Evolutionary conservation across 1,140 invertebrate genomes (phyloP).

Genomic region (Penaeus indicus): DNA sequence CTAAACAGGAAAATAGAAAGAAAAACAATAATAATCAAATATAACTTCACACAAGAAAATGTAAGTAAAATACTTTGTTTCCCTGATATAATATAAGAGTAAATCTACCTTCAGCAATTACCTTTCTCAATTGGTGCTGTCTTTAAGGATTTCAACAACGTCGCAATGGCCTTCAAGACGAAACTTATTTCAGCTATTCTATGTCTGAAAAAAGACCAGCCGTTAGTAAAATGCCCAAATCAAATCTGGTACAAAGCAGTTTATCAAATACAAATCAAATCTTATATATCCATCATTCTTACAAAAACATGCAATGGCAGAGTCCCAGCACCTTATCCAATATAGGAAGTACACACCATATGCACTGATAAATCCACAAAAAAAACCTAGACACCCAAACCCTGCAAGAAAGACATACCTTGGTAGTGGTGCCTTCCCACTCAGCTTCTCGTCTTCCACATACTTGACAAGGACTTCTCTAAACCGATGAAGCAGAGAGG

Average conservation of each 20-base stretch:
- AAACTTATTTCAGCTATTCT: slow-evolving; percentile 95
- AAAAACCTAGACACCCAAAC: no score
- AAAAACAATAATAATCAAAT: no score
- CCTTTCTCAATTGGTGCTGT: slow-evolving; percentile 88
- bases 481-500: slow-evolving; percentile 90
- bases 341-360: background rate
- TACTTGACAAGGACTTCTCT: slow-evolving; percentile 92
- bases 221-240: slow-evolving; percentile 3
- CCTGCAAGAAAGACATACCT: slow-evolving; percentile 74
- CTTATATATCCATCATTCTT: background rate
- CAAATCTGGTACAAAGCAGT: background rate
- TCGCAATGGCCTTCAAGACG: slow-evolving; percentile 95
- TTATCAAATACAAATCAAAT: slow-evolving; percentile 2
- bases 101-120: slow-evolving; percentile 70
- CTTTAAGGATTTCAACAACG: slow-evolving; percentile 91
- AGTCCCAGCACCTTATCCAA: no score
- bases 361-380: background rate
- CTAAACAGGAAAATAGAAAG: no score
- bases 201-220: slow-evolving; percentile 78
- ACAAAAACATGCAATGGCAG: no score
- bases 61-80: no score
- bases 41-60: no score
- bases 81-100: background rate
- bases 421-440: slow-evolving; percentile 90
- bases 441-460: slow-evolving; percentile 88